phyloP scores from a whole-genome alignment of 2,797 vertebrate species.

The Danio choprae region DNA sequence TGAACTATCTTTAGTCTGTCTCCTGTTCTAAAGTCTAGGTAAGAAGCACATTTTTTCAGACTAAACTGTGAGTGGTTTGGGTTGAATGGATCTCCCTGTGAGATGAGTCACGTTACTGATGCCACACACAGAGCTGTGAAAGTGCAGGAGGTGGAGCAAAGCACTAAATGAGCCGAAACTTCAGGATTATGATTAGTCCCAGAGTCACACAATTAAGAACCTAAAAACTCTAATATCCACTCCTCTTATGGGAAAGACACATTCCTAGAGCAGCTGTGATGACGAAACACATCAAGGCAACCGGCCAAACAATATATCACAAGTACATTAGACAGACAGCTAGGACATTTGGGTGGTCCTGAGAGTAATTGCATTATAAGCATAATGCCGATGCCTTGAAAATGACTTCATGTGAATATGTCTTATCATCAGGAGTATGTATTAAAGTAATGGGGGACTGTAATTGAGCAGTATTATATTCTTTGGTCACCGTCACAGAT shows the following conservation, averaged over 20 bases:
- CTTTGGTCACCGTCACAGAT: conserved; percentile 17
- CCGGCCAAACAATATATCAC: conserved; percentile 8
- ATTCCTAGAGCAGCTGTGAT: conserved; percentile 21
- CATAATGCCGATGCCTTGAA: background rate
- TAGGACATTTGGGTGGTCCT: conserved; percentile 31
- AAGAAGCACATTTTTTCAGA: background rate
- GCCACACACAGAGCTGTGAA: conserved; percentile 36
- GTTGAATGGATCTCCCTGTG: conserved; percentile 23
- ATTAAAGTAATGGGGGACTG: conserved; percentile 1
- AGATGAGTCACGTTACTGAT: conserved; percentile 12
- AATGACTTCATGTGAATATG: background rate
- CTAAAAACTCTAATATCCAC: conserved; percentile 4
- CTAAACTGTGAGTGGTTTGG: conserved; percentile 9
- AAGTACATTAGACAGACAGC: background rate
- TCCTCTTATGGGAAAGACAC: conserved; percentile 2
- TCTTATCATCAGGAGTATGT: background rate
- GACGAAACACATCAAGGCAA: conserved; percentile 3
- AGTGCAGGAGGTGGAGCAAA: conserved; percentile 7
- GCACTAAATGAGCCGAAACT: conserved; percentile 19
- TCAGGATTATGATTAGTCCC: conserved; percentile 1
- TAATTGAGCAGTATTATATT: background rate
- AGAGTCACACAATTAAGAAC: background rate
- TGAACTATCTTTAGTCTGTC: background rate
- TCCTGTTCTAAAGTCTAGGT: background rate
- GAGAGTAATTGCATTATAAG: conserved; percentile 4